A percentile compares a stretch with the other conserved stretches of the same genome.
Evolutionary conservation across 2,797 vertebrate species (phyloP).

Genomic region (Synaphobranchus kaupii): DNA sequence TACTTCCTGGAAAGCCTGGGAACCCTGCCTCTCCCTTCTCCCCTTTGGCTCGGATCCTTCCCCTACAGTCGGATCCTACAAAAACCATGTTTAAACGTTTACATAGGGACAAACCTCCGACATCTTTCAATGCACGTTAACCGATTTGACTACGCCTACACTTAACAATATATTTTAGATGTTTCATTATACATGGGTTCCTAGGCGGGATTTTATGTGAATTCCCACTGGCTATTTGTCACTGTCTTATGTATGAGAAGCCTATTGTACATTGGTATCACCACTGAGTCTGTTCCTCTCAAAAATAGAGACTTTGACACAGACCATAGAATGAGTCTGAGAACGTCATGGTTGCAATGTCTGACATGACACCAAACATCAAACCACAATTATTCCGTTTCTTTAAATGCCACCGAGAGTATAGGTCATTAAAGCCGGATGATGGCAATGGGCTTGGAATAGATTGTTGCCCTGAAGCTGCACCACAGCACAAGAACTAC

Average conservation of each 20-base stretch:
- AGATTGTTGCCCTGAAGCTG: background rate
- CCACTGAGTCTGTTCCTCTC: background rate
- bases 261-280: background rate
- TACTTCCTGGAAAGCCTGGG: constrained; percentile 80
- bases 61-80: constrained; percentile 59
- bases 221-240: background rate
- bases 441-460: background rate
- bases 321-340: background rate
- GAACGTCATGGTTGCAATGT: background rate
- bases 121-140: too few relatives aligned
- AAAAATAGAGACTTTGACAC: background rate
- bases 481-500: too few relatives aligned
- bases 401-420: background rate
- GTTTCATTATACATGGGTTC: too few relatives aligned
- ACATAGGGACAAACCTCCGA: background rate
- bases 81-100: background rate
- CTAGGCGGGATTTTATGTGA: too few relatives aligned
- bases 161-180: background rate
- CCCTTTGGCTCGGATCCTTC: constrained; percentile 75
- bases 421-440: background rate
- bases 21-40: constrained; percentile 86
- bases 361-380: background rate
- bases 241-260: background rate
- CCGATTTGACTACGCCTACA: background rate
- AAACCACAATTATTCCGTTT: background rate